Evolutionary conservation across 64 coral and sea anemone genomes (phyloP), one percentile per base, ranked within the genome.

Genomic region (Montipora cactus): DNA sequence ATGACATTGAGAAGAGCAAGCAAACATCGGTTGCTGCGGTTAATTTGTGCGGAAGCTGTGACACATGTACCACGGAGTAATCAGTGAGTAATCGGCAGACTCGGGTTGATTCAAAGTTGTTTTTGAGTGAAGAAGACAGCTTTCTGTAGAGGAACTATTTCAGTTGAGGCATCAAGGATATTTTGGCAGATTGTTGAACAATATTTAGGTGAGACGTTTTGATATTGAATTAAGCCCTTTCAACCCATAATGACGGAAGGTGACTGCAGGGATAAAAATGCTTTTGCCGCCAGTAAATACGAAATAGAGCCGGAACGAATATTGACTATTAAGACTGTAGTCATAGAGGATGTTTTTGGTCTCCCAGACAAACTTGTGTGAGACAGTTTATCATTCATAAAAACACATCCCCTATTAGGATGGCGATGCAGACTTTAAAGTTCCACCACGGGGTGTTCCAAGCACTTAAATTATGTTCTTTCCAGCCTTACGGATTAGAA

Each of bases 1-100:
- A 49, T 44, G 81, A 84, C 81, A 84, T 16, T 67, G 37, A 18
- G 37, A 67, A 84, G 81, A 84, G 59, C 81, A 11, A 66, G 61
- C 44, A 84, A 84, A 84, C 81, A 84, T 84, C 37, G 59, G 59
- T 67, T 0, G 19, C 16, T 44, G 81, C 8, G 81, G 59, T 84
- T 14, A 68, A 68, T 49, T 28, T 68, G 81, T 48, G 61, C 19
- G 81, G 59, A 84, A 1, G 8, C 37, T 18, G 37, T 19, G 45
- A 8, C 28, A 49, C 37, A 69, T 84, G 81, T 45, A 68, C 44
- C 14, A 5, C 2, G 28, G 28, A 28, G 28, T 28, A 28, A 28
- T 28, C 28, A 18, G 13, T 1, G 61, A 64, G 61, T 3, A 64
- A 64, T 64, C 14, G 4, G 61, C 61, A 64, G 61, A 7, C 9